phyloP scores from a whole-genome alignment of 2,113 vertebrate species.

The Oostethus manadensis region DNA sequence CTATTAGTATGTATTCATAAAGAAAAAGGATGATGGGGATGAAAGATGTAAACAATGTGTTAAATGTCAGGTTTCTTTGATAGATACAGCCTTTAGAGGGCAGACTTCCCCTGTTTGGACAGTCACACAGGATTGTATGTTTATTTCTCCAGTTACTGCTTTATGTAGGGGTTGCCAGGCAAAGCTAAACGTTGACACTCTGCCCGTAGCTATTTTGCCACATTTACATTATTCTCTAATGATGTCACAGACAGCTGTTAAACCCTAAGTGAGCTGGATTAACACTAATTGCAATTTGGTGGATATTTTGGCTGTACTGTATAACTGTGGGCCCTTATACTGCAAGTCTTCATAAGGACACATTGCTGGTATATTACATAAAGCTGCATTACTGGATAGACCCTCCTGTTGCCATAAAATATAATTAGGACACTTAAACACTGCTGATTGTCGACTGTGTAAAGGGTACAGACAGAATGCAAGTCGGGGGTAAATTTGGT shows the following conservation, averaged over 20 bases:
- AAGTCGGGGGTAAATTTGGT: neutral
- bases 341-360: neutral
- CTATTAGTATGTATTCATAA: too few species aligned
- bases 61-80: too few species aligned
- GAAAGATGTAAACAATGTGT: too few species aligned
- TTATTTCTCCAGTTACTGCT: constrained; percentile 13
- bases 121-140: neutral
- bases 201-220: constrained; percentile 4
- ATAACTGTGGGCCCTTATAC: neutral
- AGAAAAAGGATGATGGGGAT: too few species aligned
- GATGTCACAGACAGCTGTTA: constrained; percentile 8
- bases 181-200: constrained; percentile 6
- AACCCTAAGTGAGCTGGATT: constrained; percentile 8
- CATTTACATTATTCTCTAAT: constrained; percentile 17
- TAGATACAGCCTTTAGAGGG: constrained; percentile 14
- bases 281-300: neutral
- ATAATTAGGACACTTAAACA: neutral
- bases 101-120: constrained; percentile 11
- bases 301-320: neutral
- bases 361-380: neutral
- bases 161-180: neutral
- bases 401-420: neutral
- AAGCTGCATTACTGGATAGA: neutral
- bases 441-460: neutral
- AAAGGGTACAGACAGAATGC: neutral